phyloP scores from a whole-genome alignment of 2,113 vertebrate genomes.

The Morone chrysops region DNA sequence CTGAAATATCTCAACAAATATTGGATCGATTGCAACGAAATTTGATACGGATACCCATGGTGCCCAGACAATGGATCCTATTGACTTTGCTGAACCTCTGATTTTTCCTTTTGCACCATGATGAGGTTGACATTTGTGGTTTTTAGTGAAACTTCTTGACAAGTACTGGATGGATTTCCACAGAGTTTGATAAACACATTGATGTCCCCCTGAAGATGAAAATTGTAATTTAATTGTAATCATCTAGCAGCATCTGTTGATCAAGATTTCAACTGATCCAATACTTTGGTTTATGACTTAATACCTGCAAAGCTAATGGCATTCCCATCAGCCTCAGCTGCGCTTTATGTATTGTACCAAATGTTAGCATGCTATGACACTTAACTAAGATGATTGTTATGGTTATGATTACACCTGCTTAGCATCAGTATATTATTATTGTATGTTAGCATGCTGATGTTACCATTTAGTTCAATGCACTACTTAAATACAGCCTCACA shows the following conservation, averaged over 20 bases:
- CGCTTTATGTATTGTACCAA: not conserved
- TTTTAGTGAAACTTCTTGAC: too few species aligned
- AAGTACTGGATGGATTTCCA: too few species aligned
- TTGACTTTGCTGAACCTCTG: not conserved
- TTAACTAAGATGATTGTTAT: not conserved
- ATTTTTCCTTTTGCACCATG: not conserved
- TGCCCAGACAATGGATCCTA: not conserved
- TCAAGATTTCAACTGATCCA: not conserved
- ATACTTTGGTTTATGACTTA: not conserved
- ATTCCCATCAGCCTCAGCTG: not conserved
- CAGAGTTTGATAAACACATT: not conserved
- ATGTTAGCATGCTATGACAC: not conserved
- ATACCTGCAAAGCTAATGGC: not conserved
- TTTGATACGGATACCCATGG: not conserved
- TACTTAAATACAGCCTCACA: too few species aligned
- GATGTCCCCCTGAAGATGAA: not conserved
- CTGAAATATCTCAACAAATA: not conserved
- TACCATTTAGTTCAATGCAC: not conserved
- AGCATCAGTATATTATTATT: not conserved
- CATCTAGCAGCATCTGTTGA: not conserved
- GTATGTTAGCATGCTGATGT: not conserved
- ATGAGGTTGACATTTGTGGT: too few species aligned
- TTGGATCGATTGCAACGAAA: not conserved
- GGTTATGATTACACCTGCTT: not conserved
- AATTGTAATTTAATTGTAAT: too few species aligned